Conservation (phyloP, 2,113 vertebrate species). For the Stigmatopora nigra region DNA sequence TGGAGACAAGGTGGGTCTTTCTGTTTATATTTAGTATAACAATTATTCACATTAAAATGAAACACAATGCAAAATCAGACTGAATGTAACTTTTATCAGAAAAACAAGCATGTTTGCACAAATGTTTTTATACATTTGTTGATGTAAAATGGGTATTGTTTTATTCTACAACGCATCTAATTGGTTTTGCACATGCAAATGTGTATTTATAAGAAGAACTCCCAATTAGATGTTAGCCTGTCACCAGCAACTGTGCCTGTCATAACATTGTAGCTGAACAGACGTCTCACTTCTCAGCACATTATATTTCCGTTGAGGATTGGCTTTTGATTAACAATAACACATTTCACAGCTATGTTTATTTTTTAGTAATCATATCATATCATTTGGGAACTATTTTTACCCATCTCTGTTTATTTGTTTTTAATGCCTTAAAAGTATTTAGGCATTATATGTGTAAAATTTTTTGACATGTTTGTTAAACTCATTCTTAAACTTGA, state of each 20-base stretch:
- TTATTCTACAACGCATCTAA: neutral
- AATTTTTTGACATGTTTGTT: too few relatives aligned
- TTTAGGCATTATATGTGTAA: too few relatives aligned
- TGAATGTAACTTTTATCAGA: neutral
- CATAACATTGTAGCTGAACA: conserved; percentile 8
- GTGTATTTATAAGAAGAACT: conserved; percentile 22
- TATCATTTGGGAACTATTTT: too few relatives aligned
- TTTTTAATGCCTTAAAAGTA: too few relatives aligned
- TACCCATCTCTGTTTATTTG: too few relatives aligned
- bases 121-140: neutral
- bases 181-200: conserved; percentile 13
- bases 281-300: conserved; percentile 2
- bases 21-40: neutral
- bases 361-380: neutral
- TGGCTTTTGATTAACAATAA: neutral
- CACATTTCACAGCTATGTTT: neutral
- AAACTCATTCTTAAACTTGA: too few relatives aligned
- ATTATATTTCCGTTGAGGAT: conserved; percentile 11
- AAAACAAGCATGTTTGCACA: neutral
- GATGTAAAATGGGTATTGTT: neutral
- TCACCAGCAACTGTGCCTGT: conserved; percentile 18
- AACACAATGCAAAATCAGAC: neutral
- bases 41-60: neutral
- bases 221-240: conserved; percentile 50
- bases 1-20: neutral